A percentile compares a stretch with the other conserved stretches of the same genome.
Evolutionary conservation across 2,797 vertebrate species (phyloP).

Genomic region (Acanthurus lineatus): DNA sequence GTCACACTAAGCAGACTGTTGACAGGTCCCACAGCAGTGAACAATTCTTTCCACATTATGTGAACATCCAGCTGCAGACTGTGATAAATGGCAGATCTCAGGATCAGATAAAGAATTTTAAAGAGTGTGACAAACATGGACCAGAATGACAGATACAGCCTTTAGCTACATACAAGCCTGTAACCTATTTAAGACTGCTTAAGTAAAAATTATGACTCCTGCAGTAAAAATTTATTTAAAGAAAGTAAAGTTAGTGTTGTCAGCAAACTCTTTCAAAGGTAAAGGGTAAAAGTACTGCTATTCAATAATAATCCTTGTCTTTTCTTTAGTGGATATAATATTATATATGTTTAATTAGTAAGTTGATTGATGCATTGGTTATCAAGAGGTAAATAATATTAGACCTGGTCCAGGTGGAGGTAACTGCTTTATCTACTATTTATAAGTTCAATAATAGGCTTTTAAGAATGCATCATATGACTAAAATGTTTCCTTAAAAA

Average conservation of each 20-base stretch:
- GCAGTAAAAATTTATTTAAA: not conserved
- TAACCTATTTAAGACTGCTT: not conserved
- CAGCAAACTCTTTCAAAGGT: not conserved
- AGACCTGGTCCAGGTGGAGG: not conserved
- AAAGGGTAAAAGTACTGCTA: not conserved
- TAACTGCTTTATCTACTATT: not conserved
- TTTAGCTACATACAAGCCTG: not conserved
- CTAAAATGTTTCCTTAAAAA: not conserved
- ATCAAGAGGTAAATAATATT: not conserved
- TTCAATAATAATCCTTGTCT: too few species aligned
- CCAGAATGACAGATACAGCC: constrained; percentile 8
- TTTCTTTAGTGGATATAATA: too few species aligned
- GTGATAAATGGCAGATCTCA: constrained; percentile 39
- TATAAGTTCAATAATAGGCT: not conserved
- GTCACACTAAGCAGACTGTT: not conserved
- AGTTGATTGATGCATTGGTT: not conserved
- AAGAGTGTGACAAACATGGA: constrained; percentile 28
- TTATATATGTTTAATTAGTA: too few species aligned
- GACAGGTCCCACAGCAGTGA: constrained; percentile 23
- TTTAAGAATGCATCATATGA: not conserved
- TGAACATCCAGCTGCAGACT: constrained; percentile 35
- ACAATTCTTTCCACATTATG: constrained; percentile 41
- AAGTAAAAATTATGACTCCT: not conserved
- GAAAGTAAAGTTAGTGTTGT: not conserved
- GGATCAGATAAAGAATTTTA: constrained; percentile 41